Evolutionary conservation across 2,797 vertebrate species (phyloP).

Genomic region (Perodicticus potto): DNA sequence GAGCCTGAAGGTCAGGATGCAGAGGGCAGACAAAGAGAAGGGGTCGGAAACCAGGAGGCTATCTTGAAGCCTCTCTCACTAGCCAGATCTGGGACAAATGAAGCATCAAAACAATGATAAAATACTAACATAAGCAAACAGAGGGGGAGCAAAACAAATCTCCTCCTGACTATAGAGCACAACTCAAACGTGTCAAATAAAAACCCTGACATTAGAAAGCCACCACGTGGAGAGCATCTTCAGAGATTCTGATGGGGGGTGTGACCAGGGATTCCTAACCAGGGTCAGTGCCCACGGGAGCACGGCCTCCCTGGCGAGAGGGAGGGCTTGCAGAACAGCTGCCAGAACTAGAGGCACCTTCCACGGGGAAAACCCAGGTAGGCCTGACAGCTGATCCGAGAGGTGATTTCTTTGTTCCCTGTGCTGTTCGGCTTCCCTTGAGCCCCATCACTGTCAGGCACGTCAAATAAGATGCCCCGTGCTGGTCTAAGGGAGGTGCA

Average conservation of each 20-base stretch:
- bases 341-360: background rate
- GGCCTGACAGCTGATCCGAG: background rate
- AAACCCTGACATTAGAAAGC: background rate
- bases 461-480: rapidly evolving
- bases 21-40: rapidly evolving
- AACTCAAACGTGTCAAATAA: background rate
- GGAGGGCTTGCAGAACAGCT: background rate
- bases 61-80: background rate
- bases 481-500: rapidly evolving
- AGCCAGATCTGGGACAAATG: background rate
- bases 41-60: background rate
- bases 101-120: background rate
- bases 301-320: background rate
- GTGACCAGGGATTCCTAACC: background rate
- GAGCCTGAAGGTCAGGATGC: background rate
- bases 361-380: rapidly evolving
- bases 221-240: rapidly evolving
- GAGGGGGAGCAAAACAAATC: background rate
- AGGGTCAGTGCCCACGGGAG: rapidly evolving
- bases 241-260: background rate
- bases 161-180: background rate
- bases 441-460: no score
- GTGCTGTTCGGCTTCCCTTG: rapidly evolving
- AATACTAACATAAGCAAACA: background rate
- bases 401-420: background rate